A percentile compares a stretch with the other conserved stretches of the same genome.
Conservation (phyloP, 2,113 vertebrate species). For the Sorex araneus region DNA sequence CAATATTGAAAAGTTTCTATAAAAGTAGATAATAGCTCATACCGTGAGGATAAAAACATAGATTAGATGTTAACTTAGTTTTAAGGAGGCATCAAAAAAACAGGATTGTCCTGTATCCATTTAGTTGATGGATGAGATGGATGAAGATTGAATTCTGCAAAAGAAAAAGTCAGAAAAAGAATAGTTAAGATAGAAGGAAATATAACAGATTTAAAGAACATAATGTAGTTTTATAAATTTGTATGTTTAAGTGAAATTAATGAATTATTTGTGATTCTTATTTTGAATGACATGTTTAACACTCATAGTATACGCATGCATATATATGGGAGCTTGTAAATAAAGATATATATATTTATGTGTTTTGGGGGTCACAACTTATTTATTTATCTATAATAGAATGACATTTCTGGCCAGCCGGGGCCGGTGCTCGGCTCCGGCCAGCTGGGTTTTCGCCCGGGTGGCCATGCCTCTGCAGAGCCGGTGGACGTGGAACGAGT, state of each 20-base stretch:
- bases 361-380: too few species aligned
- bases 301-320: too few species aligned
- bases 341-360: too few species aligned
- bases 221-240: neutral
- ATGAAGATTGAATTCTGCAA: neutral
- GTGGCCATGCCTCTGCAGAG: too few species aligned
- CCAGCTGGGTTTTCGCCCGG: too few species aligned
- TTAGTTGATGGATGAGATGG: neutral
- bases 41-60: neutral
- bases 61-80: neutral
- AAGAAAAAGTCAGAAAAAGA: neutral
- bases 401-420: too few species aligned
- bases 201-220: neutral
- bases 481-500: too few species aligned
- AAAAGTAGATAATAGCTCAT: slow-evolving; percentile 4
- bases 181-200: neutral
- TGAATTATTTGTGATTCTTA: neutral
- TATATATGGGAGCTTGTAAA: too few species aligned
- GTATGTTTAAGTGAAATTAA: neutral
- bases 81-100: slow-evolving; percentile 4
- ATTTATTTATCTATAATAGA: too few species aligned
- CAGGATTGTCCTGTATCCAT: neutral
- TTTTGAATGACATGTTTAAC: neutral
- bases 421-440: too few species aligned
- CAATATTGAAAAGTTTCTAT: neutral